Base-by-base conservation (phyloP, 1,140 invertebrate species). In the Marisa cornuarietis region DNA sequence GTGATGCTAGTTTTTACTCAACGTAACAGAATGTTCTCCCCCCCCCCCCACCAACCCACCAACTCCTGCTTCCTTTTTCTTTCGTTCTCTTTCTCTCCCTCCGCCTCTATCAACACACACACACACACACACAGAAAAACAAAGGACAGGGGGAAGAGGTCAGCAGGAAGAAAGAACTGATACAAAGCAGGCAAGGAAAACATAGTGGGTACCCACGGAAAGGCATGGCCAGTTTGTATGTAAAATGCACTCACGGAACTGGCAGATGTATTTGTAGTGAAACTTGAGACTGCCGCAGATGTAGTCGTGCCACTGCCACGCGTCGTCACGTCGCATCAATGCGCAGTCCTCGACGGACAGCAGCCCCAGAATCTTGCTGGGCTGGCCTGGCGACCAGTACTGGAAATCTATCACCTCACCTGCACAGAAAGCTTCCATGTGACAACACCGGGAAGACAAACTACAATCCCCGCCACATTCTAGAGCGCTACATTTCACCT, bases 321-420 rank as follows among this genome's bases (percentile, higher is more conserved):
- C 76, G 51, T 85, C 83, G 0, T 42, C 54, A 66, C 84, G 68
- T 26, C 83, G 83, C 86, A 88, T 86, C 63, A 80, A 68, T 11
- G 76, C 82, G 82, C 87, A 87, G 71, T 86, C 83, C 76, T 87
- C 86, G 24, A 85, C 75, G 13, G 86, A 85, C n/a, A 87, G 76
- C 13, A 80, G 8, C 10, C 81, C 83, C 42, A 84, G 69, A 1
- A 78, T 72, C 58, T 79, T 83, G 76, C 82, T 83, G 3, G 86
- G 86, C 58, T 87, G 80, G 13, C 84, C 83, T 22, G 76, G 49
- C 10, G 84, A 83, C 86, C 86, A 87, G 74, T 86, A 82, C 16
- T 31, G 72, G 58, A 80, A 87, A 0, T 74, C 77, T 31, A 86
- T 52, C 58, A 14, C 65, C 24, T 82, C 73, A 54, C 84, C 86